A percentile compares a stretch with the other conserved stretches of the same genome.
These are phyloP conservation scores for Amiota mariae DNA, from an alignment of 2,888 invertebrate species.

Conservation along the genomic window DNA sequence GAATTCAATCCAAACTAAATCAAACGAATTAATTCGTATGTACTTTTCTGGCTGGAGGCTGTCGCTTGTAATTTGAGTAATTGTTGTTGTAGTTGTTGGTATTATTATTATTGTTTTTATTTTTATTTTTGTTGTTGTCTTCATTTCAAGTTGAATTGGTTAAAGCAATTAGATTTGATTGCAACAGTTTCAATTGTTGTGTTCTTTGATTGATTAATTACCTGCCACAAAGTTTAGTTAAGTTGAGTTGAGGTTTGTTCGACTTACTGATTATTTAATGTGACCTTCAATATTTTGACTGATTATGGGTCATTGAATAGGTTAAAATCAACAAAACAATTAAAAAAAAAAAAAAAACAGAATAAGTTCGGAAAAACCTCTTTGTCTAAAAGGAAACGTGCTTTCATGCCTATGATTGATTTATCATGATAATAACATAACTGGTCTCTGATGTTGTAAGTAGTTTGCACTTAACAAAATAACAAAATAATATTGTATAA, in stretches of 20 bases:
- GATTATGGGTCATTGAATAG: not conserved
- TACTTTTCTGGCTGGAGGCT: conserved; percentile 19
- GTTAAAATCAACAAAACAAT: not conserved
- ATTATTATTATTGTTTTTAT: conserved; percentile 4
- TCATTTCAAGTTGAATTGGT: conserved; percentile 11
- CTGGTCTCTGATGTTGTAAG: too few species aligned
- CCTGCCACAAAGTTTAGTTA: not conserved
- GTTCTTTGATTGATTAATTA: conserved; percentile 20
- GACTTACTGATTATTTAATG: too few species aligned
- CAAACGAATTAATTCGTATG: conserved; percentile 10
- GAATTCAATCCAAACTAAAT: conserved; percentile 8
- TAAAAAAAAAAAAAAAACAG: not conserved
- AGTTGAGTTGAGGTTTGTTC: not conserved
- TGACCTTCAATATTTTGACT: conserved; percentile 8
- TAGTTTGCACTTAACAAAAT: too few species aligned
- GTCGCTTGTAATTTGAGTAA: conserved; percentile 30
- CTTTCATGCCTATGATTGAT: too few species aligned
- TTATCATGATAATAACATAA: too few species aligned
- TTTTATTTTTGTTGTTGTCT: conserved; percentile 14
- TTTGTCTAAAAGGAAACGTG: too few species aligned
- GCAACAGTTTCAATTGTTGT: conserved; percentile 12
- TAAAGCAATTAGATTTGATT: conserved; percentile 21
- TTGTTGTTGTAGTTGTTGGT: conserved; percentile 18
- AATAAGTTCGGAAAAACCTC: too few species aligned
- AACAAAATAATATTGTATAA: too few species aligned